Evolutionary conservation across 2,888 invertebrate genomes (phyloP).

Genomic region (Idaea aversata): DNA sequence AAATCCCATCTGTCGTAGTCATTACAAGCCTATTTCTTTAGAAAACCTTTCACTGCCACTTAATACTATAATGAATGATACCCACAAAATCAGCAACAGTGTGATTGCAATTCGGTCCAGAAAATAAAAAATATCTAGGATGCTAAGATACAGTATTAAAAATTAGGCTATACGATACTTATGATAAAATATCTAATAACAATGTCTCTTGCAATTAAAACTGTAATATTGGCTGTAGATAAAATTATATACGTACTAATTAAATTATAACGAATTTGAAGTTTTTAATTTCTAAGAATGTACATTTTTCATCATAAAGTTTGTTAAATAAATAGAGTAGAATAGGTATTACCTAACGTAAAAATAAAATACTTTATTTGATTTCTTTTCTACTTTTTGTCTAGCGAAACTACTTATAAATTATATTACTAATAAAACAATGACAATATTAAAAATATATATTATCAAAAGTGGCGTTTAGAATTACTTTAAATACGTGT

Average conservation of each 20-base stretch:
- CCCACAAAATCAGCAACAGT: neutral
- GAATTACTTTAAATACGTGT: conserved; percentile 68
- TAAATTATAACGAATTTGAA: conserved; percentile 52
- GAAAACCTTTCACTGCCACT: neutral
- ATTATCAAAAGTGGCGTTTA: conserved; percentile 64
- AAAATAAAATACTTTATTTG: conserved; percentile 39
- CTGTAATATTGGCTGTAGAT: conserved; percentile 31
- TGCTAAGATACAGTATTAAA: conserved; percentile 10
- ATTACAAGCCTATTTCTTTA: neutral
- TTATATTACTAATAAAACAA: conserved; percentile 72
- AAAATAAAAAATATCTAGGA: neutral
- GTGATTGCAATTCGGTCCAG: neutral
- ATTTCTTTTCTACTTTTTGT: conserved; percentile 57
- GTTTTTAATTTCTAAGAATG: conserved; percentile 50
- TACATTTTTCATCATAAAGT: conserved; percentile 46
- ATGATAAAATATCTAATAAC: neutral
- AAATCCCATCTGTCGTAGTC: neutral
- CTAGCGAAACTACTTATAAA: conserved; percentile 67
- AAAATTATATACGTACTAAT: conserved; percentile 41
- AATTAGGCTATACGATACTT: conserved; percentile 8
- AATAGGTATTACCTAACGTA: conserved; percentile 43
- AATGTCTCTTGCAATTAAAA: neutral
- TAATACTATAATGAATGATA: neutral
- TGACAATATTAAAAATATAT: conserved; percentile 77
- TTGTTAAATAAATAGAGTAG: conserved; percentile 47